Evolutionary conservation across 2,797 vertebrate species (phyloP), one percentile per base, ranked within the genome.

Genomic region (Pyrocephalus nanus): DNA sequence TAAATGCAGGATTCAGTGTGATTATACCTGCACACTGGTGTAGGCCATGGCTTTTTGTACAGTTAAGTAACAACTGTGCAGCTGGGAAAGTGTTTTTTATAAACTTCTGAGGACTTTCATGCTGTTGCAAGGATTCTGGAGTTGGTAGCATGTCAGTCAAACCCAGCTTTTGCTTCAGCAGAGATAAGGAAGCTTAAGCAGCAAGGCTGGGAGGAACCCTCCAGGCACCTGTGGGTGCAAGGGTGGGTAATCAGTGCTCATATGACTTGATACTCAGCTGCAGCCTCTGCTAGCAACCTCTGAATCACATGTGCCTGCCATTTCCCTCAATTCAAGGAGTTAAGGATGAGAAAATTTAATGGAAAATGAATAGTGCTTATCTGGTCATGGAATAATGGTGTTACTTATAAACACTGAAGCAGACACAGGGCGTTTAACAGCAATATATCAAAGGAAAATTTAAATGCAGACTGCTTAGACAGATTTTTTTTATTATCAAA

Each of bases 361-460:
- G 36, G 82, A 86, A 93, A 92, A 92, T 30, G 45, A 91, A 87
- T 55, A 19, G 25, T 22, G 26, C n/a, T 93, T 92, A 89, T 93
- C 82, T 81, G 81, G 66, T 72, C 18, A 15, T 29, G 43, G 73
- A 80, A 78, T 77, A 85, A 85, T 29, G 8, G 58, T 48, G 21
- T 62, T 84, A 32, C 23, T 76, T 67, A 76, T 25, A 91, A 95
- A 93, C 32, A 70, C 50, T 29, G 70, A 88, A 72, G 66, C 58
- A 90, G 75, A 55, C 27, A 48, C 30, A 55, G 66, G 48, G 83
- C 80, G 47, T 81, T 80, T 74, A 94, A 75, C 10, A 55, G 43
- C 66, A 88, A 48, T 61, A 64, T 26, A 36, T 81, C 88, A 75
- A n/a, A 75, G 25, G 25, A 90, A 92, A 75, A 72, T 71, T 79